Base-by-base conservation (phyloP, 2,888 invertebrate species). In the Cataglyphis cursor region DNA sequence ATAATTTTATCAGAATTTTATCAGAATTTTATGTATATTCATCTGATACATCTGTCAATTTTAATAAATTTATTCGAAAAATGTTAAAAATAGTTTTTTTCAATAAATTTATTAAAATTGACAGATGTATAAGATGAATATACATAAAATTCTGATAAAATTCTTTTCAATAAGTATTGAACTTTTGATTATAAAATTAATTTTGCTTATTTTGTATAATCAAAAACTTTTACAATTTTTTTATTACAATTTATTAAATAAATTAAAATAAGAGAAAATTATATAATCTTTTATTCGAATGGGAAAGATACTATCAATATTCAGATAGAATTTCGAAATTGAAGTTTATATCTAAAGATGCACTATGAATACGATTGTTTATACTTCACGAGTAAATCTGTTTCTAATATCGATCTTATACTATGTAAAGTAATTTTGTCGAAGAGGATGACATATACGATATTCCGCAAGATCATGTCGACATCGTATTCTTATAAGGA, bases 401-500 rank as follows among this genome's bases (percentile, higher is more conserved):
- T 18, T 18, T 41, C 5, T 15, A 12, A 12, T 35, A 15, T 28
- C 41, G 31, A 6, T 35, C 1, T 59, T 35, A 59, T 59, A 24
- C 70, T 61, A 3, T 21, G 4, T 31, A 28, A 31, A 41, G 6
- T 31, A 44, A 68, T 54, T 38, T 51, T 2, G 3, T 18, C 1
- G 18, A 59, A 5, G 0, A 66, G 10, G 21, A 15, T 44, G 21
- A 57, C 21, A 21, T 31, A 76, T 24, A 76, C 24, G 21, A 41
- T 9, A 68, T 12, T 68, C 28, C 21, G 15, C 70, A 15, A 54
- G 38, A 3, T 12, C n/a, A 54, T 54, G 9, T 51, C n/a, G 44
- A 51, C 54, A 54, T 12, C 28, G 51, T 51, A 54, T 68, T 68
- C 38, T 76, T 68, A 76, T n/a, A 24, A 21, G 54, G 15, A 28